phyloP scores from a whole-genome alignment of 2,888 invertebrate species.

The Parnassius glacialis region DNA sequence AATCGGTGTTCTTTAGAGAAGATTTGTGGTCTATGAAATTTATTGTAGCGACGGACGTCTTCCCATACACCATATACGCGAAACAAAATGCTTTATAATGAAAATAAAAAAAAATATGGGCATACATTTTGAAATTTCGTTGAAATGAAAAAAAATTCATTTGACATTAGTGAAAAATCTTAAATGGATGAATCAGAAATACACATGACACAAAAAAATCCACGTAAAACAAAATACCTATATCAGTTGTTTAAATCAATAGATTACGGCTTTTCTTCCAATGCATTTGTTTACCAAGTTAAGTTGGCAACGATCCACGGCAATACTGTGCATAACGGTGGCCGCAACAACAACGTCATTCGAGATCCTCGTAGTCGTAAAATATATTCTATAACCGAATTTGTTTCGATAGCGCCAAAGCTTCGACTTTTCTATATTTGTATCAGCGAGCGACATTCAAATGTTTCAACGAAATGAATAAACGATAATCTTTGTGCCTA shows the following conservation, averaged over 20 bases:
- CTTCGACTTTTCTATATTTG: slow-evolving; percentile 6
- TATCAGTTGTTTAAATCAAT: slow-evolving; percentile 17
- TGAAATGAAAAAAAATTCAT: no score
- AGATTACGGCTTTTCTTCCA: slow-evolving; percentile 12
- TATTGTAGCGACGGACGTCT: no score
- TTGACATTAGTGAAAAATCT: no score
- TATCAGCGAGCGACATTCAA: background rate
- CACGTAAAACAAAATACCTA: background rate
- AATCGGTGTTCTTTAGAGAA: no score
- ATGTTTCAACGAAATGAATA: slow-evolving; percentile 15
- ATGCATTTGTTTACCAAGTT: slow-evolving; percentile 23
- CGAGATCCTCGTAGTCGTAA: slow-evolving; percentile 39
- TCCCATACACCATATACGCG: no score
- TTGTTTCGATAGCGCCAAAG: slow-evolving; percentile 38
- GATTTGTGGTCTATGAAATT: no score
- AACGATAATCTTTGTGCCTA: background rate
- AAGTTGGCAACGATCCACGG: slow-evolving; percentile 21
- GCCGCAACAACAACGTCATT: slow-evolving; percentile 19
- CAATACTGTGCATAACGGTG: slow-evolving; percentile 13
- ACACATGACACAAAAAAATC: no score
- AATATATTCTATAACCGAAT: slow-evolving; percentile 54
- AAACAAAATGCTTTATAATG: no score
- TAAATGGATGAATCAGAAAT: no score
- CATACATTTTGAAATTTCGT: no score
- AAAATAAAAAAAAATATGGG: no score